These are phyloP conservation scores for Sorex araneus DNA, from an alignment of 2,113 vertebrate genomes.

Conservation along the genomic window DNA sequence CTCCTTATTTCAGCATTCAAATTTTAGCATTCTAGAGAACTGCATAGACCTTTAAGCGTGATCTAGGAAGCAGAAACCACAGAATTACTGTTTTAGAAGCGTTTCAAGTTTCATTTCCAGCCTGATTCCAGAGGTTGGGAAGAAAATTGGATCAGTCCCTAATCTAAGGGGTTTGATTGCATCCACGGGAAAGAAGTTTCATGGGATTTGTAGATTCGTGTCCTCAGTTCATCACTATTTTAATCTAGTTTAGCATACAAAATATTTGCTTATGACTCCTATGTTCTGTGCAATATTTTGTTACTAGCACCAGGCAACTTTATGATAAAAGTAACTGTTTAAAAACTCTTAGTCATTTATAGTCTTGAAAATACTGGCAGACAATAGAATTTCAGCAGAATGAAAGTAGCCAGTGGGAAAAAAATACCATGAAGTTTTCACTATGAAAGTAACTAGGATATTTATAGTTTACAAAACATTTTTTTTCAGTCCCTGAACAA, in stretches of 20 bases:
- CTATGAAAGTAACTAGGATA: slow-evolving; percentile 58
- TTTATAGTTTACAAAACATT: slow-evolving; percentile 69
- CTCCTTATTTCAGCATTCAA: background rate
- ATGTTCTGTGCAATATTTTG: slow-evolving; percentile 30
- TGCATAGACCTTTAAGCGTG: background rate
- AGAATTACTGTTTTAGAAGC: background rate
- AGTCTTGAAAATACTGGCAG: slow-evolving; percentile 46
- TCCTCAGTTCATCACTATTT: background rate
- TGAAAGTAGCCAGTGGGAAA: slow-evolving; percentile 1
- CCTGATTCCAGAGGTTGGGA: slow-evolving; percentile 23
- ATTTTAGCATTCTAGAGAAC: background rate
- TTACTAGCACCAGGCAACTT: background rate
- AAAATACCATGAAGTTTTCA: slow-evolving; percentile 33
- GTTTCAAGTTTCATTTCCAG: background rate
- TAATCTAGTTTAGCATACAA: background rate
- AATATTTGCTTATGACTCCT: background rate
- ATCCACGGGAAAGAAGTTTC: background rate
- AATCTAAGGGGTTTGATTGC: background rate
- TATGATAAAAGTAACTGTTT: slow-evolving; percentile 29
- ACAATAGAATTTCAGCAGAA: slow-evolving; percentile 32
- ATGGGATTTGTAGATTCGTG: background rate
- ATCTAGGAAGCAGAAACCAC: background rate
- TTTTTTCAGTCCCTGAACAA: slow-evolving; percentile 17
- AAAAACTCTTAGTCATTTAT: slow-evolving; percentile 13
- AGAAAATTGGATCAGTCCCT: background rate